phyloP scores from a whole-genome alignment of 2,797 vertebrate species.

The Otolemur crassicaudatus region DNA sequence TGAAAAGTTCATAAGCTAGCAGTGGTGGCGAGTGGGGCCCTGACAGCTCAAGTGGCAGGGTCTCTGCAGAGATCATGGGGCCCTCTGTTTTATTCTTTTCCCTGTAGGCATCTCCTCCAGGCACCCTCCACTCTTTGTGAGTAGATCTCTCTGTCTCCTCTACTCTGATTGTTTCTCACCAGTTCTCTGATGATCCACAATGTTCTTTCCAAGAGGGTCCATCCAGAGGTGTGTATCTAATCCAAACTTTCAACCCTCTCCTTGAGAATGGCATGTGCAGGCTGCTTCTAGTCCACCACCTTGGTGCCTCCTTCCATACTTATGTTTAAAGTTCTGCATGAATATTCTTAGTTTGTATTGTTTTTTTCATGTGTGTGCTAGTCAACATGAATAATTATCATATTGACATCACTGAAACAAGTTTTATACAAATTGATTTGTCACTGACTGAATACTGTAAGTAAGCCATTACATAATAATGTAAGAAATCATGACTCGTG shows the following conservation, averaged over 20 bases:
- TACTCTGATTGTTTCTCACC: not conserved
- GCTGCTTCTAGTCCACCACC: not conserved
- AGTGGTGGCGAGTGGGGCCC: not conserved
- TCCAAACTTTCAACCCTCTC: not conserved
- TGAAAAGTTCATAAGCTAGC: not conserved
- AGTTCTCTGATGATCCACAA: not conserved
- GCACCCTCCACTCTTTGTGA: no score
- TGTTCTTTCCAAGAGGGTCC: not conserved
- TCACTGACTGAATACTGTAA: not conserved
- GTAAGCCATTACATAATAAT: not conserved
- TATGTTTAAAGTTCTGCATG: not conserved
- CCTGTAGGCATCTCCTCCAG: not conserved
- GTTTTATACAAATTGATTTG: not conserved
- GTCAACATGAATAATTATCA: not conserved
- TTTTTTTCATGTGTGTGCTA: not conserved
- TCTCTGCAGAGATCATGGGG: not conserved
- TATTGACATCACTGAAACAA: not conserved
- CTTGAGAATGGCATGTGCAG: not conserved
- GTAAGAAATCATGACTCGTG: not conserved
- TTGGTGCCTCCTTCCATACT: no score
- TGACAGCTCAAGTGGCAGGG: not conserved
- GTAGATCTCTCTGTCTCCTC: not conserved
- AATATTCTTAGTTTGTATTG: not conserved
- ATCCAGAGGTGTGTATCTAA: no score
- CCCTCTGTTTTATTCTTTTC: not conserved